Evolutionary conservation across 1,140 invertebrate species (phyloP), one percentile per base, ranked within the genome.

Genomic region (Kradibia gibbosae): DNA sequence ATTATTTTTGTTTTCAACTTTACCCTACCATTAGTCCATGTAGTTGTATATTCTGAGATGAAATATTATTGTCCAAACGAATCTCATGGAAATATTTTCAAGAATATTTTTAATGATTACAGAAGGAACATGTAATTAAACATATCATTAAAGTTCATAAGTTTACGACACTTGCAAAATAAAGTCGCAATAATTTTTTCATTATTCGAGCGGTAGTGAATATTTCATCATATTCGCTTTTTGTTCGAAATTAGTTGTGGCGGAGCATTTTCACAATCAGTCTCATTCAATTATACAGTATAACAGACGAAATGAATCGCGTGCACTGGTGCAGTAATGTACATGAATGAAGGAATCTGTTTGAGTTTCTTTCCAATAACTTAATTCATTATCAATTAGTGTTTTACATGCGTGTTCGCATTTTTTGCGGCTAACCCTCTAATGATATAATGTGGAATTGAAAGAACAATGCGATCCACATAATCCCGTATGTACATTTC

Each of bases 221-320:
- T 3, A 67, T 7, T 36, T 36, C 17, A 67, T 22, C 11, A 11
- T 0, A 39, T 39, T 39, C 34, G 20, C 20, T 28, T 7, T 39
- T 67, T 8, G 34, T 36, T 22, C 28, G 4, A 67, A 67, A 20
- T 13, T 65, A 65, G 5, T 36, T 36, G 60, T 11, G 20, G 34
- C 34, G 36, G 34, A 5, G 34, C 20, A 8, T 0, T 67, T 67
- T 67, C 20, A 36, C 62, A 67, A 39, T 67, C 20, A 28, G 62
- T 39, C 62, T 39, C 62, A 36, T 20, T 67, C 34, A 67, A 67
- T 67, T 67, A 67, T 67, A 67, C 36, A n/a, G 17, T 20, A 39
- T 20, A n/a, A 17, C 34, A 10, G 4, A 3, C 31, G 10, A 10
- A 67, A 39, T 1, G 34, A 39, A 39, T 67, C 62, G 62, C 62